Evolutionary conservation across 2,113 vertebrate species (phyloP), one percentile per base, ranked within the genome.

Genomic region (Oreotrochilus melanogaster): DNA sequence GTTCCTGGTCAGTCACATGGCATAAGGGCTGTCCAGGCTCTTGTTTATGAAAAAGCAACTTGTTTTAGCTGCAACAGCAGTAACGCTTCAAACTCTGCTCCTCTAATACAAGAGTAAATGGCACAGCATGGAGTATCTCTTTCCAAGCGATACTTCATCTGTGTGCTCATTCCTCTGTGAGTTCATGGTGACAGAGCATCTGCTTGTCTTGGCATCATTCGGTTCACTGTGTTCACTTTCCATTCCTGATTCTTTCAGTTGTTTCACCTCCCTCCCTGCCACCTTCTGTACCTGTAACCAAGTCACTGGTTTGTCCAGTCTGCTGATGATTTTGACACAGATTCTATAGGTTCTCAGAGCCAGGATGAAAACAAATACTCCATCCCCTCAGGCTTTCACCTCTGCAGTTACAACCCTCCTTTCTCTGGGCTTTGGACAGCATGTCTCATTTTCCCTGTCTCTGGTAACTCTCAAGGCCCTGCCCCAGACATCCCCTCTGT

Each of bases 201-300:
- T 2, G 33, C 31, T 43, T 72, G 28, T 56, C 33, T 69, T 28
- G 12, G 31, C 57, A 71, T n/a, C 31, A 8, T 11, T 70, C 56
- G 54, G 0, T 58, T 15, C 31, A 5, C 22, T 60, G 2, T 1
- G 3, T 15, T 23, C 11, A 2, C 0, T 47, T 58, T 45, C 21
- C 22, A 24, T 64, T 67, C 33, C 31, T 2, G 50, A 7, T 37
- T 60, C 57, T 51, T 74, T n/a, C 6, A 25, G 28, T 19, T 45
- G 16, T 30, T 71, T 78, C 33, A 39, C 37, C 27, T 74, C 45
- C 56, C 14, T 78, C 10, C 30, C 14, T 43, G 7, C 15, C 56
- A 37, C 19, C 4, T 61, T n/a, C 33, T 54, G 2, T 33, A n/a
- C 57, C 51, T 1, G 1, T 10, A 7, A 19, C 39, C 1, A 3